Percentiles rank a stretch among this genome's conserved stretches.
Conservation (phyloP, 2,113 vertebrate species). For the Chaetodon trifascialis region DNA sequence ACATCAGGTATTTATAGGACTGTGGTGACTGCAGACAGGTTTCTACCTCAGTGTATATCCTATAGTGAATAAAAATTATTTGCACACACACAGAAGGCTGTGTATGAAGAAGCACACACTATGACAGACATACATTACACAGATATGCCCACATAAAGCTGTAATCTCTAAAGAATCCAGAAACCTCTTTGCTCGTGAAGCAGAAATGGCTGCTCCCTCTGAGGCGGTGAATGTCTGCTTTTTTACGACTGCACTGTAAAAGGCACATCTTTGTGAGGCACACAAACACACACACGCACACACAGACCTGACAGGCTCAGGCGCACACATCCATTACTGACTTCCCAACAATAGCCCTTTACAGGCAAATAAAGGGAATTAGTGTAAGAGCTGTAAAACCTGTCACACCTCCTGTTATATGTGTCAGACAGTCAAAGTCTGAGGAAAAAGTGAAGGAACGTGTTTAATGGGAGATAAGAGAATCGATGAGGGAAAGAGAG, state of each 20-base stretch:
- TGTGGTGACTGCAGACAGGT: not conserved
- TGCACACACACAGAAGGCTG: slow-evolving; percentile 13
- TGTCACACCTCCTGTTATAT: slow-evolving; percentile 76
- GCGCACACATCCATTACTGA: slow-evolving; percentile 66
- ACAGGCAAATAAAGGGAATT: slow-evolving; percentile 79
- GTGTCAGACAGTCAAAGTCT: slow-evolving; percentile 68
- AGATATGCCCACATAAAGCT: slow-evolving; percentile 9
- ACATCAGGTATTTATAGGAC: not conserved
- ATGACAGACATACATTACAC: slow-evolving; percentile 13
- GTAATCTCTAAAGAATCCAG: slow-evolving; percentile 29
- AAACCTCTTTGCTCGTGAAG: slow-evolving; percentile 40
- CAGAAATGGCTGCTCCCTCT: slow-evolving; percentile 55
- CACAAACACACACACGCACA: slow-evolving; percentile 19
- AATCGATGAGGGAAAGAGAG: slow-evolving; percentile 73
- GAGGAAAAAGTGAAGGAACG: slow-evolving; percentile 40
- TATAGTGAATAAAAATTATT: slow-evolving; percentile 10
- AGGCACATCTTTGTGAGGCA: slow-evolving; percentile 30
- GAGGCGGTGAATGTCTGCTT: slow-evolving; percentile 54
- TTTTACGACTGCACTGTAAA: slow-evolving; percentile 61
- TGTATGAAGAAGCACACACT: slow-evolving; percentile 13
- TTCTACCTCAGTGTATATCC: not conserved
- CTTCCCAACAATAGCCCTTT: slow-evolving; percentile 66
- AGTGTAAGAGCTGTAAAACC: slow-evolving; percentile 74
- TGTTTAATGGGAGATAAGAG: slow-evolving; percentile 57
- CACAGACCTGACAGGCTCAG: slow-evolving; percentile 50